Conservation (phyloP, 2,888 invertebrate species). For the Xylophagus ater region DNA sequence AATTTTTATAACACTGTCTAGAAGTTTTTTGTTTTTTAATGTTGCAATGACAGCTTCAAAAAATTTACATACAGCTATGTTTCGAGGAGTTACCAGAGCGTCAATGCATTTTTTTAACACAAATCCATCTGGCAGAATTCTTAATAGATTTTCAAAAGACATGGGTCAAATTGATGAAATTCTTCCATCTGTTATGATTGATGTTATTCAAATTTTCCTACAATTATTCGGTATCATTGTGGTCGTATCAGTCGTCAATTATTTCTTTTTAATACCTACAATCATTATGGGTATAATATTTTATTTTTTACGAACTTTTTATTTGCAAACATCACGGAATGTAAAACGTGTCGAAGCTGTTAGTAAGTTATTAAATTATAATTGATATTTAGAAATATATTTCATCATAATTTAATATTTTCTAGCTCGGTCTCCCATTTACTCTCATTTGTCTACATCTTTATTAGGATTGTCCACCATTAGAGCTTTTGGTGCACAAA, state of each 20-base stretch:
- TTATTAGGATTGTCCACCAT: constrained; percentile 86
- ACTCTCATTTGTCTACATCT: constrained; percentile 81
- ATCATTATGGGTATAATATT: constrained; percentile 59
- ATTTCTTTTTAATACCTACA: constrained; percentile 60
- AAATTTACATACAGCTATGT: constrained; percentile 73
- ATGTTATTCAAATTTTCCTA: constrained; percentile 60
- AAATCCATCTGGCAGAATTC: constrained; percentile 70
- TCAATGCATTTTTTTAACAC: constrained; percentile 81
- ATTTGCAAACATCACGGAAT: constrained; percentile 67
- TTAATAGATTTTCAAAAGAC: constrained; percentile 85
- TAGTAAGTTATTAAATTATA: no score
- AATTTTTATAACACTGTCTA: constrained; percentile 32
- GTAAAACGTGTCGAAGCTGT: constrained; percentile 72
- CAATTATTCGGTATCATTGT: constrained; percentile 68
- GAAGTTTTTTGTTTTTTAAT: constrained; percentile 43
- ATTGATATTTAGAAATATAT: no score
- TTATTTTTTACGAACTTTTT: constrained; percentile 61
- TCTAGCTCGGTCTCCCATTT: constrained; percentile 88
- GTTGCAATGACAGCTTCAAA: constrained; percentile 64
- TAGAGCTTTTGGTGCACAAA: constrained; percentile 74
- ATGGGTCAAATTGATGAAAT: constrained; percentile 50
- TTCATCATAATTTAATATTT: no score
- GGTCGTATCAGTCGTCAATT: constrained; percentile 66
- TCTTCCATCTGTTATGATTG: constrained; percentile 38
- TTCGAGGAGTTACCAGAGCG: constrained; percentile 64